These are phyloP conservation scores for Euzophera pinguis DNA, from an alignment of 2,888 invertebrate species.

Conservation along the genomic window DNA sequence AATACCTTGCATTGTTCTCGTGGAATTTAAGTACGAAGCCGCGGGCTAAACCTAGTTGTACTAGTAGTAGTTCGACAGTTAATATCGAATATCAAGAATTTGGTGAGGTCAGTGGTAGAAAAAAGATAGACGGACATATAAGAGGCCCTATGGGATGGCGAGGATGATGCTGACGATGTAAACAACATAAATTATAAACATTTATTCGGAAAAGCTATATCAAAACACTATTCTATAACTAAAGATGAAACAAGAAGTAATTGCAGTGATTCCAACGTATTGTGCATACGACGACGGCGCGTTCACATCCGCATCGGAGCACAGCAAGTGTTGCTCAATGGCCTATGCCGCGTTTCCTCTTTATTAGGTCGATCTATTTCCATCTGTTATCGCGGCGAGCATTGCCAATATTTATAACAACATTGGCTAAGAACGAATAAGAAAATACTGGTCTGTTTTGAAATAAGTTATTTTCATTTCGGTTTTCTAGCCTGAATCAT, in stretches of 20 bases:
- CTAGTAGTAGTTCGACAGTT: no score
- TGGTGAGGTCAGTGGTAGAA: no score
- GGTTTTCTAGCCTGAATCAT: not conserved
- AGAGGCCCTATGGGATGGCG: no score
- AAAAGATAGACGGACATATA: no score
- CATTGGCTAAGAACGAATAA: not conserved
- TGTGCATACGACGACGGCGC: slow-evolving; percentile 48
- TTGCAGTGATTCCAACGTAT: slow-evolving; percentile 24
- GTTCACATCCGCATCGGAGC: slow-evolving; percentile 46
- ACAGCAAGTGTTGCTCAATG: slow-evolving; percentile 49
- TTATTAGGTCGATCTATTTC: slow-evolving; percentile 72
- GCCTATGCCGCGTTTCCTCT: slow-evolving; percentile 51
- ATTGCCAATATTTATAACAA: slow-evolving; percentile 53
- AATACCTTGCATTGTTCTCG: no score
- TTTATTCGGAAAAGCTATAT: not conserved
- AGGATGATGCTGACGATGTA: no score
- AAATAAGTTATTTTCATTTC: not conserved
- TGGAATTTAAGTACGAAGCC: no score
- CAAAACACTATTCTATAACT: not conserved
- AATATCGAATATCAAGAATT: no score
- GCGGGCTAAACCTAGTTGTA: no score
- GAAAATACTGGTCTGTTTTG: not conserved
- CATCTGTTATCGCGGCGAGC: slow-evolving; percentile 45
- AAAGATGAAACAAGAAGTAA: not conserved
- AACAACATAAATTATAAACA: no score